These are phyloP conservation scores for Archocentrus centrarchus DNA, from an alignment of 2,113 vertebrate species.

Conservation along the genomic window DNA sequence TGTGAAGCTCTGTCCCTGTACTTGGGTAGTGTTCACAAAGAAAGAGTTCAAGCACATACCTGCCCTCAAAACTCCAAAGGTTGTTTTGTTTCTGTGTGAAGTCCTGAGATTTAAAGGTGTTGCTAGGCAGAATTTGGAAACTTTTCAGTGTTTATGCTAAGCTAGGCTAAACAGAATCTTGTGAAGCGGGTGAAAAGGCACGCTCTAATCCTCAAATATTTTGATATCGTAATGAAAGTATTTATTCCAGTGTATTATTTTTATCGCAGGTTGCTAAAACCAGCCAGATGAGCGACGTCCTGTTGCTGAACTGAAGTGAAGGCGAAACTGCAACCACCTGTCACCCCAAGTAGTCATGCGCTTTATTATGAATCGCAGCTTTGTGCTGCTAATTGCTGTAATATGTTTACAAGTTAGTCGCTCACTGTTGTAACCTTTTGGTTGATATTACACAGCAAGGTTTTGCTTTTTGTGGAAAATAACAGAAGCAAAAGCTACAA, in stretches of 20 bases:
- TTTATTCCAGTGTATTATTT: not conserved
- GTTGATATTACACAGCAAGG: not conserved
- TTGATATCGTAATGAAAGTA: not conserved
- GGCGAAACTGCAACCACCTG: not conserved
- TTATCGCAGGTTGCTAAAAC: not conserved
- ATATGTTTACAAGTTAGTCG: not conserved
- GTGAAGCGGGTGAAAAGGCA: fast-evolving
- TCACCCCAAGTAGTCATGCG: not conserved
- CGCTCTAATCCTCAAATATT: not conserved
- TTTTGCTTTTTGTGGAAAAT: not conserved
- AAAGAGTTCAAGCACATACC: not conserved
- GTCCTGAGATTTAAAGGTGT: not conserved
- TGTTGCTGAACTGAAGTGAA: not conserved
- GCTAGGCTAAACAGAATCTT: not conserved
- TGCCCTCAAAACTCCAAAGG: not conserved
- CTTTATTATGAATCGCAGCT: not conserved
- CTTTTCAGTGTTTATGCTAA: not conserved
- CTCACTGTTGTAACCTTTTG: not conserved
- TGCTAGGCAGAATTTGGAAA: not conserved
- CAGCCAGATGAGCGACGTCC: not conserved
- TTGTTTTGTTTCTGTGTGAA: not conserved
- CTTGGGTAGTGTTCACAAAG: not conserved
- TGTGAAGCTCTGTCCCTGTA: not conserved
- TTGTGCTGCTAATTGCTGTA: not conserved
- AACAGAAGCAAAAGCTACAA: not conserved